Conservation (phyloP, 2,797 vertebrate genomes). For the Scomberomorus guttatus region DNA sequence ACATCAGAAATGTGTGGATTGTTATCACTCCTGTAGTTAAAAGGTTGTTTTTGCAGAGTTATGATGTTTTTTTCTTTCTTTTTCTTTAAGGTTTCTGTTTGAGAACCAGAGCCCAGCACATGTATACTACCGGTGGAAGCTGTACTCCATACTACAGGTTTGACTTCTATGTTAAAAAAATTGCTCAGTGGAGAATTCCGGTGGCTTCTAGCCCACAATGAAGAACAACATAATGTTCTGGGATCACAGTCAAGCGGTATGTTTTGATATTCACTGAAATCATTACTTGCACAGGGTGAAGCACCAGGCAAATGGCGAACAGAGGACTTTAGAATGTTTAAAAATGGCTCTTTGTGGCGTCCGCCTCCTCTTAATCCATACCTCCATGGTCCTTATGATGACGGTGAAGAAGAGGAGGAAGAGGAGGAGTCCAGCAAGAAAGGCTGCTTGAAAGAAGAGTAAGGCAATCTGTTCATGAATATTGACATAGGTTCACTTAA, state of each 20-base stretch:
- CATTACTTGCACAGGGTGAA: conserved; percentile 88
- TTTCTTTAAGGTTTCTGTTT: conserved; percentile 93
- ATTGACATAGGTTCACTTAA: not conserved
- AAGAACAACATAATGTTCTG: not conserved
- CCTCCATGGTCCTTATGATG: conserved; percentile 95
- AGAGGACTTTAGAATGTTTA: conserved; percentile 98
- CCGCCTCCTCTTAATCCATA: conserved; percentile 98
- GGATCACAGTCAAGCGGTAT: not conserved
- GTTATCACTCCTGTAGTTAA: not conserved
- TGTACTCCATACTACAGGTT: conserved; percentile 98
- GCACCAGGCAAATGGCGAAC: conserved; percentile 97
- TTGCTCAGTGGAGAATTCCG: not conserved
- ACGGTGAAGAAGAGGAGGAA: conserved; percentile 93
- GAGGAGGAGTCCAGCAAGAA: conserved; percentile 95
- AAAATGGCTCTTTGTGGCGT: conserved; percentile 97
- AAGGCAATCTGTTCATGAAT: conserved; percentile 42
- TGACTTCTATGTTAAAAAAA: not conserved
- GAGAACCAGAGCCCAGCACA: conserved; percentile 99
- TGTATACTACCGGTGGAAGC: conserved; percentile 98
- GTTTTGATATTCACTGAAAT: not conserved
- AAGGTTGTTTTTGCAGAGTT: not conserved
- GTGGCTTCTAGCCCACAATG: not conserved
- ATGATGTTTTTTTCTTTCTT: not conserved
- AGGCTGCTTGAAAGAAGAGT: conserved; percentile 98
- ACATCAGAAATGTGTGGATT: no score